phyloP scores from a whole-genome alignment of 1,140 invertebrate genomes.

The Daktulosphaira vitifoliae region DNA sequence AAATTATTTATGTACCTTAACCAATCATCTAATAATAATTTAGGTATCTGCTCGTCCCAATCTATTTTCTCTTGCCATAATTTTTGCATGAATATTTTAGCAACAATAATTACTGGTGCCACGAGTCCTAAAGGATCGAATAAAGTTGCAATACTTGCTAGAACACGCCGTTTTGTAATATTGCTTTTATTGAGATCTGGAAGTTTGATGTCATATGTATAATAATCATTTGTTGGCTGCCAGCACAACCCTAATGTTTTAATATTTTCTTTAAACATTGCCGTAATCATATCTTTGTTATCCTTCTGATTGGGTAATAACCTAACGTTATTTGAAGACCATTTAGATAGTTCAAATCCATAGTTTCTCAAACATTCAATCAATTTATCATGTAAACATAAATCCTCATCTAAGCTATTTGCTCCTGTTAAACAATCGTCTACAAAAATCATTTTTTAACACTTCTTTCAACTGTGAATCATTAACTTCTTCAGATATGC shows the following conservation, averaged over 20 bases:
- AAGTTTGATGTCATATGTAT: background rate
- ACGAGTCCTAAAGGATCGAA: slow-evolving; percentile 35
- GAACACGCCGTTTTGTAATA: slow-evolving; percentile 28
- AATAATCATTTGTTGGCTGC: background rate
- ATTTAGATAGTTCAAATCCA: background rate
- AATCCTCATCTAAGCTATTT: background rate
- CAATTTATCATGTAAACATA: background rate
- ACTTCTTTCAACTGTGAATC: background rate
- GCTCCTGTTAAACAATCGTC: background rate
- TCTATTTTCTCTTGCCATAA: slow-evolving; percentile 26
- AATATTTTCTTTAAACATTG: background rate
- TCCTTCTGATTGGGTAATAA: background rate
- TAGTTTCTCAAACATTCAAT: background rate
- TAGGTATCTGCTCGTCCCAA: slow-evolving; percentile 24
- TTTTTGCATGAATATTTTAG: slow-evolving; percentile 34
- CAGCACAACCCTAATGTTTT: background rate
- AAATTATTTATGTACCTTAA: background rate
- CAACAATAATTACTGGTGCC: slow-evolving; percentile 22
- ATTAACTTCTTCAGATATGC: background rate
- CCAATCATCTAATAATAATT: background rate
- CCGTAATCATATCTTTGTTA: background rate
- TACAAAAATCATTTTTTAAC: slow-evolving; percentile 13
- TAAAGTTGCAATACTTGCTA: slow-evolving; percentile 29
- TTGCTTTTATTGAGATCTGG: background rate
- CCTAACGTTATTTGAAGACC: background rate